A percentile compares a stretch with the other conserved stretches of the same genome.
Conservation (phyloP, 2,888 invertebrate species). For the Orthosia incerta region DNA sequence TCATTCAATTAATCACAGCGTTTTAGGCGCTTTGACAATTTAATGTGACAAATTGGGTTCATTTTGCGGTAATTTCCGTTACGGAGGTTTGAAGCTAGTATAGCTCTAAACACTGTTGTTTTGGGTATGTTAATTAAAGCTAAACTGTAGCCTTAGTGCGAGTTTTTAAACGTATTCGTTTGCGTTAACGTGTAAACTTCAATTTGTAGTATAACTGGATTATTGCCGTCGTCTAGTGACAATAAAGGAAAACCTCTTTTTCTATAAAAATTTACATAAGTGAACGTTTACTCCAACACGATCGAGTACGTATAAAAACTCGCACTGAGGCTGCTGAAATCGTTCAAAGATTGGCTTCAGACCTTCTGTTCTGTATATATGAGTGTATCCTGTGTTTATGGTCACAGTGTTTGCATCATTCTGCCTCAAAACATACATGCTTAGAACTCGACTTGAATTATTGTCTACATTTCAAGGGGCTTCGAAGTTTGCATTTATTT, state of each 20-base stretch:
- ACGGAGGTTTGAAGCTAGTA: not conserved
- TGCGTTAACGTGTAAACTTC: too few relatives aligned
- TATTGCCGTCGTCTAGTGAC: too few relatives aligned
- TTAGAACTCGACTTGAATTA: not conserved
- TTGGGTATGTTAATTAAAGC: not conserved
- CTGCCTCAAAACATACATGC: not conserved
- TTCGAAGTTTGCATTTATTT: constrained; percentile 19
- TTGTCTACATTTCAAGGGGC: constrained; percentile 8
- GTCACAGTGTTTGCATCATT: not conserved
- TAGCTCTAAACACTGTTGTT: constrained; percentile 3
- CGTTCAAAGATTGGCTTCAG: not conserved
- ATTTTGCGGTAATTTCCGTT: constrained; percentile 1
- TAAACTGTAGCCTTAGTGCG: too few relatives aligned
- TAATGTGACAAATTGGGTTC: not conserved
- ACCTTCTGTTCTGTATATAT: not conserved
- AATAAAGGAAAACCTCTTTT: too few relatives aligned
- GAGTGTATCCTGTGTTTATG: not conserved
- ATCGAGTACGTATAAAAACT: too few relatives aligned
- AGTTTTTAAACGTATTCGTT: too few relatives aligned
- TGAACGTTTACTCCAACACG: too few relatives aligned
- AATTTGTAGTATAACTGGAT: too few relatives aligned
- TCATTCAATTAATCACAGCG: not conserved
- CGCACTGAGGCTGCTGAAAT: too few relatives aligned
- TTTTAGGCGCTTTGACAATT: not conserved
- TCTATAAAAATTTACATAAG: too few relatives aligned